Evolutionary conservation across 1,140 invertebrate genomes (phyloP), one percentile per base, ranked within the genome.

Genomic region (Drosophila guanche): DNA sequence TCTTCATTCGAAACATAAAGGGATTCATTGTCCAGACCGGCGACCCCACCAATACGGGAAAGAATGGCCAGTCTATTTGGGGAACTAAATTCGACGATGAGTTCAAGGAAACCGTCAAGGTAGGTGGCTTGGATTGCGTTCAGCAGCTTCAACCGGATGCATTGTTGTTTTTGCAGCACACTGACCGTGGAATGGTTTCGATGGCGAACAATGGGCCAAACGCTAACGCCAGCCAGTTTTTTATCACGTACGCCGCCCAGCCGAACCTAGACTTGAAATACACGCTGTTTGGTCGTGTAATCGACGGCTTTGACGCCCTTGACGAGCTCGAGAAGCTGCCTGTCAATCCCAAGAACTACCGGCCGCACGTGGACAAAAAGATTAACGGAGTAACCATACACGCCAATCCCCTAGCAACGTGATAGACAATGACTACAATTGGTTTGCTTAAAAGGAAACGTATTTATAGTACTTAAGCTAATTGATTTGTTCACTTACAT

Each of bases 201-300:
- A 99, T 99, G 98, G 98, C 98, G n/a, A 99, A 99, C 90, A 99
- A 97, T 93, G 98, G 98, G 16, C 97, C 98, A 10, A 98, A 99
- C 91, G 97, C 97, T n/a, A 99, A 99, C 94, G 96, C 95, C n/a
- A 98, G 97, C 84, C 98, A 99, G 92, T 99, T 99, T 92, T 99
- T 99, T 89, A 96, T 99, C 68, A 96, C 97, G 0, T 99, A 99
- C 92, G 95, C 94, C 4, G 95, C 97, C 66, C 98, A 99, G 81
- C 96, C 97, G n/a, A 97, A 98, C 93, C 93, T 99, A 42, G 98
- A 99, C 92, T 92, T 99, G 61, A 99, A 99, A 91, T 99, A 99
- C 90, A 99, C 98, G 8, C 91, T 99, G 25, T 99, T 99, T 95
- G 98, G 97, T 91, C 98, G 98, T 92, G 95, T 99, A 0, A 99